These are phyloP conservation scores for Crocidura indochinensis DNA, from an alignment of 2,797 vertebrate species.

Conservation along the genomic window DNA sequence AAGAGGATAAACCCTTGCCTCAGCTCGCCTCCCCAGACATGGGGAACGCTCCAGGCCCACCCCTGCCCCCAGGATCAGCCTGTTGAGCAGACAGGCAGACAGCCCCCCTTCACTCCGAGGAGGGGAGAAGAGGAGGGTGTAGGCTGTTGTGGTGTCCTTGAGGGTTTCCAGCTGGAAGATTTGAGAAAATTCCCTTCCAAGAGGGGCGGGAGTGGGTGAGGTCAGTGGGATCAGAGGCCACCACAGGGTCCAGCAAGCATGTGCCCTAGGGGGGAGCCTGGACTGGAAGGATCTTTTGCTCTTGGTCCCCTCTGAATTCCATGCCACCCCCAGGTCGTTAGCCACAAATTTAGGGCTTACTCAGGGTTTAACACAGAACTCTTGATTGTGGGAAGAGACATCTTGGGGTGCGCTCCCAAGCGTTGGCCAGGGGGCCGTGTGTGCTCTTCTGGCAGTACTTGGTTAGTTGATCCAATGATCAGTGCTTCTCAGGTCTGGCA, in stretches of 20 bases:
- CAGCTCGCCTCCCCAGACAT: background rate
- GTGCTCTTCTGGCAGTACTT: no score
- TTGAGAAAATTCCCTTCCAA: background rate
- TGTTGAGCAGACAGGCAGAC: background rate
- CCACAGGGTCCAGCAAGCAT: background rate
- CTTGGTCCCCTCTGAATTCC: background rate
- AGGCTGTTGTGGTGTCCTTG: background rate
- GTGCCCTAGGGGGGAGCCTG: background rate
- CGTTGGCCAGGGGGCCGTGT: no score
- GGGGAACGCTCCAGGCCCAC: background rate
- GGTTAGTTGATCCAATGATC: no score
- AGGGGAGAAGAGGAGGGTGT: background rate
- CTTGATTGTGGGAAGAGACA: no score
- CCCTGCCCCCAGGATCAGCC: background rate
- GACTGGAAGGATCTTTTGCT: background rate
- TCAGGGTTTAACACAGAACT: background rate
- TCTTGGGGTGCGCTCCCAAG: no score
- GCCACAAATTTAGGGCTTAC: background rate
- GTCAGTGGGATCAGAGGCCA: background rate
- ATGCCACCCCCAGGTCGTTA: background rate
- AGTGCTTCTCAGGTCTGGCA: no score
- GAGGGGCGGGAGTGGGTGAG: background rate
- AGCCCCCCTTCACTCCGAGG: background rate
- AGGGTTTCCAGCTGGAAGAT: constrained; percentile 24
- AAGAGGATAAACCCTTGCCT: constrained; percentile 45